Conservation (phyloP, 2,888 invertebrate species). For the Eristalinus aeneus region DNA sequence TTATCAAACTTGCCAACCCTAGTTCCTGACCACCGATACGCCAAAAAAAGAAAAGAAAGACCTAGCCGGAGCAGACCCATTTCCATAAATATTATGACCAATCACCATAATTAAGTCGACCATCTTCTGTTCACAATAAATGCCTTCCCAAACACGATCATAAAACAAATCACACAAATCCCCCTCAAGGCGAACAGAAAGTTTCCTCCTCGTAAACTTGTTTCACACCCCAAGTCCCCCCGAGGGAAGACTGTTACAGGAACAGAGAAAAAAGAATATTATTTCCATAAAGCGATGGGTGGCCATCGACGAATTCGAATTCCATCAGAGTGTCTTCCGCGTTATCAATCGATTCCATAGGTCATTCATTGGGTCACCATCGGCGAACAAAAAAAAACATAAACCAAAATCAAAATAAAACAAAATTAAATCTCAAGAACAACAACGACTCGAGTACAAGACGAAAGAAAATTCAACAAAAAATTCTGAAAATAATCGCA, state of each 20-base stretch:
- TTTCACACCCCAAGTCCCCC: background rate
- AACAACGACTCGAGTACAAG: background rate
- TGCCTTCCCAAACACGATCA: background rate
- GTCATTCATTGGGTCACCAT: constrained; percentile 35
- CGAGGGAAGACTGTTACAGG: background rate
- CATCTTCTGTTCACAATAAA: no score
- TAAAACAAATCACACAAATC: background rate
- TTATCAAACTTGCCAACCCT: background rate
- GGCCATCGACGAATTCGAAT: background rate
- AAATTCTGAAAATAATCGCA: constrained; percentile 43
- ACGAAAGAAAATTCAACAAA: constrained; percentile 1
- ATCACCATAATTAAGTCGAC: background rate
- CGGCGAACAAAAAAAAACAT: constrained; percentile 22
- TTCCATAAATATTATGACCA: background rate
- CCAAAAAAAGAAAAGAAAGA: background rate
- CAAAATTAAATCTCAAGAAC: background rate
- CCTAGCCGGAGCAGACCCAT: background rate
- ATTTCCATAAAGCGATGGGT: constrained; percentile 23
- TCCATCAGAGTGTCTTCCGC: constrained; percentile 19
- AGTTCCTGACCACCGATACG: background rate
- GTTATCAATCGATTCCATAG: constrained; percentile 39
- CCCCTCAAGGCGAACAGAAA: background rate
- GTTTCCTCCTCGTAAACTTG: constrained; percentile 4
- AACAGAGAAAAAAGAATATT: background rate
- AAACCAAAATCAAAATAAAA: background rate